Conservation (phyloP, 2,113 vertebrate species). For the Esox niger region DNA sequence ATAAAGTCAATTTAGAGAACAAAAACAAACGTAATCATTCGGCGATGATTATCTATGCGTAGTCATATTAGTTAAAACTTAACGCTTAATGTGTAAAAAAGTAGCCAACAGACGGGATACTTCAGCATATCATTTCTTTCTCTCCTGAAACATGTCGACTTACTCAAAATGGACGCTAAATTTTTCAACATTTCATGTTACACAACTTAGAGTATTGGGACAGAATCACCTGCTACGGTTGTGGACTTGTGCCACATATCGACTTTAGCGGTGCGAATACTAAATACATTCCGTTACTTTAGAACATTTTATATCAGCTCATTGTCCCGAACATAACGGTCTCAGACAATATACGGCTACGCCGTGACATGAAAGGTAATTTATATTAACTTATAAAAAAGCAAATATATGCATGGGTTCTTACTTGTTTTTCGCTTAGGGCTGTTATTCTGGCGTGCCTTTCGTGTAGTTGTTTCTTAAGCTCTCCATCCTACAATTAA, state of each 20-base stretch:
- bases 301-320: constrained; percentile 5
- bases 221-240: neutral
- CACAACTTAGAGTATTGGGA: constrained; percentile 57
- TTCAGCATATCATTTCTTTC: constrained; percentile 61
- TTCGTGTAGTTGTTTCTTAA: constrained; percentile 83
- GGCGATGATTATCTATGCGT: constrained; percentile 7
- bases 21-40: neutral
- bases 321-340: constrained; percentile 13
- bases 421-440: constrained; percentile 88
- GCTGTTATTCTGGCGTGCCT: constrained; percentile 79
- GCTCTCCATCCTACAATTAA: constrained; percentile 80
- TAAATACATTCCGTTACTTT: constrained; percentile 22
- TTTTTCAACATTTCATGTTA: constrained; percentile 63
- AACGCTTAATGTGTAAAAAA: constrained; percentile 13
- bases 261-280: neutral
- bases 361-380: constrained; percentile 16
- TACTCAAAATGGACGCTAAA: constrained; percentile 95
- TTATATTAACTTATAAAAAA: constrained; percentile 8
- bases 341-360: constrained; percentile 20
- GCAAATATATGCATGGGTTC: constrained; percentile 30
- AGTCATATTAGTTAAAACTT: constrained; percentile 8
- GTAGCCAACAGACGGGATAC: constrained; percentile 34
- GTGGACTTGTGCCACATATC: neutral
- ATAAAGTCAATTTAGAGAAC: constrained; percentile 29
- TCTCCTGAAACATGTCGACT: constrained; percentile 90